Evolutionary conservation across 2,888 invertebrate species (phyloP).

Genomic region (Exocentrus adspersus): DNA sequence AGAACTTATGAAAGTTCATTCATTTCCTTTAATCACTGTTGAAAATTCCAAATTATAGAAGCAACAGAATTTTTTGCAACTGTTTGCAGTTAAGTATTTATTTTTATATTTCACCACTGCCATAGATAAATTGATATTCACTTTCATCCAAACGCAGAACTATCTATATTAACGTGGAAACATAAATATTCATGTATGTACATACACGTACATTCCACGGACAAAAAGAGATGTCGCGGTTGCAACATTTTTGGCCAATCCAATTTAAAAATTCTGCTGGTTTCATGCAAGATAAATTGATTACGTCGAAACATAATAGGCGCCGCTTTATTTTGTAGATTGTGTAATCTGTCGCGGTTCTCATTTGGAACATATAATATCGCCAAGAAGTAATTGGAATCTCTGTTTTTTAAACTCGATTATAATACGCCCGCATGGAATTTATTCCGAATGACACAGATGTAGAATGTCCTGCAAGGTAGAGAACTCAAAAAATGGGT

Average conservation of each 20-base stretch:
- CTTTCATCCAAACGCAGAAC: too few relatives aligned
- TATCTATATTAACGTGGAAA: too few relatives aligned
- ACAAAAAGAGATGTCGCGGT: neutral
- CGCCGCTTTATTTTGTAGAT: neutral
- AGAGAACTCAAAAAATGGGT: too few relatives aligned
- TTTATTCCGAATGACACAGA: too few relatives aligned
- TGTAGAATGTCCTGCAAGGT: too few relatives aligned
- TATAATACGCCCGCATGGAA: neutral
- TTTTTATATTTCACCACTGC: too few relatives aligned
- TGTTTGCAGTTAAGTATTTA: too few relatives aligned
- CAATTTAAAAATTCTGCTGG: neutral
- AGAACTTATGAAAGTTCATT: too few relatives aligned
- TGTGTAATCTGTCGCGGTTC: neutral
- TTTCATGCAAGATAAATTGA: neutral
- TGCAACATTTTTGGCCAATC: neutral
- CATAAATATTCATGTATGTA: neutral
- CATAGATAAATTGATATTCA: too few relatives aligned
- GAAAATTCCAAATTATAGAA: too few relatives aligned
- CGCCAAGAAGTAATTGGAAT: neutral
- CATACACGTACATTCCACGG: neutral
- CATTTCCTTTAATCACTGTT: too few relatives aligned
- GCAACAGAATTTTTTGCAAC: too few relatives aligned
- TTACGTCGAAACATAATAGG: neutral
- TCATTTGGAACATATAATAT: neutral
- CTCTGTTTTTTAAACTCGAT: neutral